Base-by-base conservation (phyloP, 2,797 vertebrate genomes). In the Chiloscyllium punctatum region DNA sequence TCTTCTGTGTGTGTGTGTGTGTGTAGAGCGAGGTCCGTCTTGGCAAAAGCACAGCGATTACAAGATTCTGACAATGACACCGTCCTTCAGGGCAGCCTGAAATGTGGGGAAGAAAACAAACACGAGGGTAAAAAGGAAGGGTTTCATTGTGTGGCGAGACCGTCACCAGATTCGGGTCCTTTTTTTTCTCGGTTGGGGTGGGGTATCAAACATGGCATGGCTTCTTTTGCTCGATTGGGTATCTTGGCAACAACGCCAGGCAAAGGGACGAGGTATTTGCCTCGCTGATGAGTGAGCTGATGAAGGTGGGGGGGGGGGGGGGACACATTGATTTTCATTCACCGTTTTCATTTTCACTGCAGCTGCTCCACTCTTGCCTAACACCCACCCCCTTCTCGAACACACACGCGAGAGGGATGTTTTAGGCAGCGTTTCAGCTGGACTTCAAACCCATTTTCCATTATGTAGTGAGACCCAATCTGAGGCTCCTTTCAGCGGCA, bases 371-470 rank as follows among this genome's bases (percentile, higher is more conserved):
- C 53, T 16, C 86, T 87, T 48, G 33, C 84, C 84, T 25, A 3
- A 68, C 68, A 23, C 21, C 72, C 72, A 7, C 6, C 72, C 8
- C 30, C 2, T 11, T 30, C 30, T 0, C 7, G 30, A 33, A 30
- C 30, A 27, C 48, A 48, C 2, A 33, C 86, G 11, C 27, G 48
- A 57, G 48, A 57, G 86, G 30, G 86, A 88, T 88, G 51, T 88
- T 88, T 88, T 57, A 88, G 86, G 86, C 86, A 88, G 51, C 13
- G 48, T 53, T 88, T 88, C 86, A 88, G 86, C 53, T 57, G 48
- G 27, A 30, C 86, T 88, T 51, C 86, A 57, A 57, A 57, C 86
- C 53, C 53, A 88, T 57, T 88, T 88, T 57, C 86, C 86, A 57
- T 88, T 53, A 27, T 88, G 27, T 16, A 33, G 86, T 27, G 30